phyloP scores from a whole-genome alignment of 2,113 vertebrate genomes.

The Empidonax alnorum region DNA sequence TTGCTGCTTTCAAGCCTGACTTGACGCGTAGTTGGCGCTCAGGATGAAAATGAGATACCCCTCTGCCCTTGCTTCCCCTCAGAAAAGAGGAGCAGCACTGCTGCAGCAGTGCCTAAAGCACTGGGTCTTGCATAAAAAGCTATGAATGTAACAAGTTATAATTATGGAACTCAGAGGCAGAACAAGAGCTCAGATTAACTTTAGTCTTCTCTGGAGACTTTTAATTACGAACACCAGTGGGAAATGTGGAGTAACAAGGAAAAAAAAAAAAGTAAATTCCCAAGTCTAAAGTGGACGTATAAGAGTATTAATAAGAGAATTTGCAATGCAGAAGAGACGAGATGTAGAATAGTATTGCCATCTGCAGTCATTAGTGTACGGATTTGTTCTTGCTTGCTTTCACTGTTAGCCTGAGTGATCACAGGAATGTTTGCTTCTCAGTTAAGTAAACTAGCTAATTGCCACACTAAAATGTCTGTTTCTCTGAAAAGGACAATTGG shows the following conservation, averaged over 20 bases:
- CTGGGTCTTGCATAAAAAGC: neutral
- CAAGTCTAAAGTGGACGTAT: conserved; percentile 18
- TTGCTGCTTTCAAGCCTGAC: conserved; percentile 12
- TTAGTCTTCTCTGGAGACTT: conserved; percentile 15
- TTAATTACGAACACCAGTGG: conserved; percentile 25
- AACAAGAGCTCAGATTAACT: conserved; percentile 52
- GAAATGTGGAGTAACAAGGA: neutral
- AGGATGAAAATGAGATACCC: neutral
- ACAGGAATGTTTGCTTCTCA: conserved; percentile 61
- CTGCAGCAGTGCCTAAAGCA: neutral
- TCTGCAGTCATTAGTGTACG: conserved; percentile 48
- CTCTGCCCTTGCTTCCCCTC: neutral
- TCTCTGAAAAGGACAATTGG: conserved; percentile 42
- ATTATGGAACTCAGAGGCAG: conserved; percentile 43
- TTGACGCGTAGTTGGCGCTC: neutral
- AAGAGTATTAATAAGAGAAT: conserved; percentile 44
- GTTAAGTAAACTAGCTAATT: conserved; percentile 71
- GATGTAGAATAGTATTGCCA: conserved; percentile 48
- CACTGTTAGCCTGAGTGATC: conserved; percentile 57
- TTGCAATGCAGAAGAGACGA: conserved; percentile 34
- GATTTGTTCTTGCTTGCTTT: conserved; percentile 47
- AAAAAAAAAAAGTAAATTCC: neutral
- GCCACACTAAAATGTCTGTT: conserved; percentile 38
- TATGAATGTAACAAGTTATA: neutral
- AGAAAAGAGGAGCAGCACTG: neutral